These are phyloP conservation scores for Megaceryle alcyon DNA, from an alignment of 2,797 vertebrate species.

Conservation along the genomic window DNA sequence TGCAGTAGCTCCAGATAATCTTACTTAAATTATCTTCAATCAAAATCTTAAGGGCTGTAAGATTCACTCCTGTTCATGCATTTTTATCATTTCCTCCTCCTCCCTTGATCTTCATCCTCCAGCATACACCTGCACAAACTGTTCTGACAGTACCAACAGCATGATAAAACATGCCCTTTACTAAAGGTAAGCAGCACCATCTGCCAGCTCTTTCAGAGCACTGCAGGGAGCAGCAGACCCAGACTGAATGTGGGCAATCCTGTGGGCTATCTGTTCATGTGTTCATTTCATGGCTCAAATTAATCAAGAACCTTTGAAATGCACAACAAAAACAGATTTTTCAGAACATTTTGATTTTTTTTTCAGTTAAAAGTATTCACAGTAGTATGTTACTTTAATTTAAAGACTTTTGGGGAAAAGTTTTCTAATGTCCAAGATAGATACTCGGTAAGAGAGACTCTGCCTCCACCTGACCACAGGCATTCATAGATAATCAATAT, in stretches of 20 bases:
- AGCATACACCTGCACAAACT: not conserved
- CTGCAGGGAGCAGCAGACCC: conserved; percentile 4
- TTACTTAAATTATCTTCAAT: not conserved
- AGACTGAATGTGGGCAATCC: not conserved
- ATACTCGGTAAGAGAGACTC: not conserved
- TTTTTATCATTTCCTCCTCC: not conserved
- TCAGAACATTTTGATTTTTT: not conserved
- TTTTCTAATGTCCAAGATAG: not conserved
- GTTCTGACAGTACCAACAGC: not conserved
- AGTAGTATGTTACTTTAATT: not conserved
- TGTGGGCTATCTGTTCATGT: not conserved
- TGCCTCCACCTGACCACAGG: not conserved
- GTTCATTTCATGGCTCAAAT: not conserved
- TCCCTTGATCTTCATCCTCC: not conserved
- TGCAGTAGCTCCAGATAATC: not conserved
- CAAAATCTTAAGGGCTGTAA: not conserved
- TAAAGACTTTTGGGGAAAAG: not conserved
- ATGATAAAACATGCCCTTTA: not conserved
- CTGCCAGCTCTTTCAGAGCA: conserved; percentile 28
- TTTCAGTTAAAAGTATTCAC: not conserved
- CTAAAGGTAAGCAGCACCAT: conserved; percentile 56
- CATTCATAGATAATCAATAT: not conserved
- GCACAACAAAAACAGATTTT: not conserved
- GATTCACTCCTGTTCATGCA: not conserved
- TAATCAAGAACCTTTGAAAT: not conserved